These are phyloP conservation scores for Philypnodon macrostomus DNA, from an alignment of 2,797 vertebrate species.

Conservation along the genomic window DNA sequence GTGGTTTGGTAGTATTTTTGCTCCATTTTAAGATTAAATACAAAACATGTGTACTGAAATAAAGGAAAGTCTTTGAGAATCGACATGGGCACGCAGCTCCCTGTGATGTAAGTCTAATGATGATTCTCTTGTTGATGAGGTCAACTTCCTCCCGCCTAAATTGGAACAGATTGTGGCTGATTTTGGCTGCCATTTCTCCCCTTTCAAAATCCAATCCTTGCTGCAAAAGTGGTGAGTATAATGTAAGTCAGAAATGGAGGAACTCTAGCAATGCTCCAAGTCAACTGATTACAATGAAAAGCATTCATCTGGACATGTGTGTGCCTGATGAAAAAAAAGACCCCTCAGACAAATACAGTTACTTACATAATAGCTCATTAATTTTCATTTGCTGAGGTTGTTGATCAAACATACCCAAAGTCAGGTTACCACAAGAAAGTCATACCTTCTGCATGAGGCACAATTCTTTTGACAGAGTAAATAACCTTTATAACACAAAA, in stretches of 20 bases:
- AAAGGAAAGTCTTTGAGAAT: slow-evolving; percentile 41
- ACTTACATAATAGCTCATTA: not conserved
- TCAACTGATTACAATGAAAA: too few relatives aligned
- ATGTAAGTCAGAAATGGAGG: slow-evolving; percentile 2
- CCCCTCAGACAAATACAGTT: not conserved
- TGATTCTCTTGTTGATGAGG: slow-evolving; percentile 59
- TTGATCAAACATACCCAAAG: not conserved
- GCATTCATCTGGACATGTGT: slow-evolving; percentile 23
- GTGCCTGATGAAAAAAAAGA: slow-evolving; percentile 2
- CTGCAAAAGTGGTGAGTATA: slow-evolving; percentile 5
- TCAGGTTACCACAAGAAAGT: not conserved
- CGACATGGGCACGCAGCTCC: slow-evolving; percentile 35
- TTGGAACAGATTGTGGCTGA: slow-evolving; percentile 34
- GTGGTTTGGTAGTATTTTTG: too few relatives aligned
- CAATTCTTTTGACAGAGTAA: not conserved
- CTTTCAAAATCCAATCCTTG: slow-evolving; percentile 24
- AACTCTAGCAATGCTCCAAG: too few relatives aligned
- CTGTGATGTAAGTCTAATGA: slow-evolving; percentile 57
- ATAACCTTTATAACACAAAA: not conserved
- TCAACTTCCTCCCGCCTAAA: slow-evolving; percentile 61
- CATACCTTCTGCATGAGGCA: not conserved
- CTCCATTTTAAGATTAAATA: too few relatives aligned
- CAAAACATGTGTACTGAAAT: not conserved
- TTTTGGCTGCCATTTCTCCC: slow-evolving; percentile 11
- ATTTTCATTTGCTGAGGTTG: not conserved